Conservation (phyloP, 2,797 vertebrate species). For the Nannoperca obscura region DNA sequence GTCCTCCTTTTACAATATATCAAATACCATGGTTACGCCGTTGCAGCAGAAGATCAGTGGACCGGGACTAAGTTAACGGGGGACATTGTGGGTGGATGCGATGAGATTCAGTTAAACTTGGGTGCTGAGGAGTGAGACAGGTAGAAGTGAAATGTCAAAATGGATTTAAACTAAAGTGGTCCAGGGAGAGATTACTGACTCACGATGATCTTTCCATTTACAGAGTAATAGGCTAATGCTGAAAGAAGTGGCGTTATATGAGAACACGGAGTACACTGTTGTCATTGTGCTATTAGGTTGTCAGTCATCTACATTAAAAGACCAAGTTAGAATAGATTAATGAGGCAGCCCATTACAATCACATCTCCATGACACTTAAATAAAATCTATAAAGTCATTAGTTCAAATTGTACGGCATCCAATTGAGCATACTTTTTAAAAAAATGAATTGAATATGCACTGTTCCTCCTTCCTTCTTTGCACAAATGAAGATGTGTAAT, state of each 20-base stretch:
- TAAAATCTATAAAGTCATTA: not conserved
- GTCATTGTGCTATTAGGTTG: not conserved
- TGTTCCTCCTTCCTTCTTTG: too few relatives aligned
- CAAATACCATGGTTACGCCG: too few relatives aligned
- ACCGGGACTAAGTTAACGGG: not conserved
- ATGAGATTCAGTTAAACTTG: not conserved
- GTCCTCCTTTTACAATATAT: too few relatives aligned
- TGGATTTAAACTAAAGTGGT: not conserved
- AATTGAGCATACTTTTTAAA: not conserved
- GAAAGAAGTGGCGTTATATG: not conserved
- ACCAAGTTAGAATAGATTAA: too few relatives aligned
- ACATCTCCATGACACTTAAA: not conserved
- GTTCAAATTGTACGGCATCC: not conserved
- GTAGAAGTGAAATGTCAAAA: not conserved
- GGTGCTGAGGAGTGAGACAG: not conserved
- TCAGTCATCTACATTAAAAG: not conserved
- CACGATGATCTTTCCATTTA: conserved; percentile 1
- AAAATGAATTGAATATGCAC: not conserved
- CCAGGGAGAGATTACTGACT: not conserved
- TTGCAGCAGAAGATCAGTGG: not conserved
- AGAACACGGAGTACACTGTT: not conserved
- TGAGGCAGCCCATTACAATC: not conserved
- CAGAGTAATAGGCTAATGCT: not conserved
- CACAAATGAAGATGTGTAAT: too few relatives aligned
- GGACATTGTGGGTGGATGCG: conserved; percentile 8